Evolutionary conservation across 2,797 vertebrate genomes (phyloP).

Genomic region (Naso thynnoides): DNA sequence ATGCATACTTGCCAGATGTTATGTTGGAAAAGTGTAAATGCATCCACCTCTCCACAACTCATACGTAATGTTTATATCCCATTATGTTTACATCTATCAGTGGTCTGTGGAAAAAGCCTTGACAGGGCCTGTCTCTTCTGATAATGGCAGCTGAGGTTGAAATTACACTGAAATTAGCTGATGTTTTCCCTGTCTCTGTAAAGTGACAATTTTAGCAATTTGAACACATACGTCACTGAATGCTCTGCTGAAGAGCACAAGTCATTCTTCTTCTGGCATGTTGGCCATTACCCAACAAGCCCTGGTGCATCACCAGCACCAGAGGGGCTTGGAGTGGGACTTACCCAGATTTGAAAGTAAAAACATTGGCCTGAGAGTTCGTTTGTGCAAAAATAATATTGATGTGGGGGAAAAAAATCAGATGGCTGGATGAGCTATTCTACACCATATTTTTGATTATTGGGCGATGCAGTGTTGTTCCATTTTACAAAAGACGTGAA

Average conservation of each 20-base stretch:
- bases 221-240: neutral
- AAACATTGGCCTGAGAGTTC: neutral
- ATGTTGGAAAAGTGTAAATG: neutral
- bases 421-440: neutral
- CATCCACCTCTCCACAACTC: neutral
- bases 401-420: neutral
- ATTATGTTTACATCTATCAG: neutral
- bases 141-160: conserved; percentile 4
- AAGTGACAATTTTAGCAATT: conserved; percentile 3
- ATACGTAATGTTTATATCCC: neutral
- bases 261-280: neutral
- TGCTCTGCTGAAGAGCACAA: neutral
- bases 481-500: neutral
- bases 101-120: neutral
- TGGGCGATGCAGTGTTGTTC: neutral
- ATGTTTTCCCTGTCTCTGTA: neutral
- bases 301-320: neutral
- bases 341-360: neutral
- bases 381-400: neutral
- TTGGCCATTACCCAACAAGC: neutral
- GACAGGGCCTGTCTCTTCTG: neutral
- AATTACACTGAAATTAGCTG: neutral
- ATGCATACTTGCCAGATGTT: neutral
- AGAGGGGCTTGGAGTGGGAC: neutral
- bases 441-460: neutral